These are phyloP conservation scores for Zootoca vivipara DNA, from an alignment of 2,113 vertebrate genomes.

Conservation along the genomic window DNA sequence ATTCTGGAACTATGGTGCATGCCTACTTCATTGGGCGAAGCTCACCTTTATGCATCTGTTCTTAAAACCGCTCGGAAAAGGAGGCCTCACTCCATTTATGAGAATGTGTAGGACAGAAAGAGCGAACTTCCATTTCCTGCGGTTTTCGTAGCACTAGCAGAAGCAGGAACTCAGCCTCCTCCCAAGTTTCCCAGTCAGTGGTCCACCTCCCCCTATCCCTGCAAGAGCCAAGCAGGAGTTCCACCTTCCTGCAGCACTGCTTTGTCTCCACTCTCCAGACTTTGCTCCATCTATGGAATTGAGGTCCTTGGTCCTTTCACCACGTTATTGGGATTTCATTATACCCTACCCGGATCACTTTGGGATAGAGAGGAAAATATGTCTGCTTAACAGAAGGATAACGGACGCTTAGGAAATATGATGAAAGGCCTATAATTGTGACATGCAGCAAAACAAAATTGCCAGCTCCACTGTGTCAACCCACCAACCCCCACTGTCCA, in stretches of 20 bases:
- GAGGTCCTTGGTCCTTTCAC: not conserved
- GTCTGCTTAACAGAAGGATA: not conserved
- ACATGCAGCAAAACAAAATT: not conserved
- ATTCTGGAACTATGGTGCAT: not conserved
- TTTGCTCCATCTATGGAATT: not conserved
- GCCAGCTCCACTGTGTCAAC: not conserved
- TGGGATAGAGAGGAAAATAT: not conserved
- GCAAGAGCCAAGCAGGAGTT: not conserved
- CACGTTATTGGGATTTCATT: not conserved
- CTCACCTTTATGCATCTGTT: not conserved
- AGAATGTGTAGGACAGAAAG: not conserved
- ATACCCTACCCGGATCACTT: not conserved
- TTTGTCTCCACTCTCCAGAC: too few relatives aligned
- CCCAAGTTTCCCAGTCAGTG: not conserved
- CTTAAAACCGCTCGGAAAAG: not conserved
- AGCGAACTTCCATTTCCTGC: too few relatives aligned
- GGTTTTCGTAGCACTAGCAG: not conserved
- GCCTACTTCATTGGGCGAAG: not conserved
- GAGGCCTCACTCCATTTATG: too few relatives aligned
- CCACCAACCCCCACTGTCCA: too few relatives aligned
- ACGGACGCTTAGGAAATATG: too few relatives aligned
- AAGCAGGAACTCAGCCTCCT: not conserved
- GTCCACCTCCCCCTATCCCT: not conserved
- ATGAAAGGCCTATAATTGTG: not conserved
- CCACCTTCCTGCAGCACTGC: not conserved